These are phyloP conservation scores for Monopterus albus DNA, from an alignment of 2,113 vertebrate species.

Conservation along the genomic window DNA sequence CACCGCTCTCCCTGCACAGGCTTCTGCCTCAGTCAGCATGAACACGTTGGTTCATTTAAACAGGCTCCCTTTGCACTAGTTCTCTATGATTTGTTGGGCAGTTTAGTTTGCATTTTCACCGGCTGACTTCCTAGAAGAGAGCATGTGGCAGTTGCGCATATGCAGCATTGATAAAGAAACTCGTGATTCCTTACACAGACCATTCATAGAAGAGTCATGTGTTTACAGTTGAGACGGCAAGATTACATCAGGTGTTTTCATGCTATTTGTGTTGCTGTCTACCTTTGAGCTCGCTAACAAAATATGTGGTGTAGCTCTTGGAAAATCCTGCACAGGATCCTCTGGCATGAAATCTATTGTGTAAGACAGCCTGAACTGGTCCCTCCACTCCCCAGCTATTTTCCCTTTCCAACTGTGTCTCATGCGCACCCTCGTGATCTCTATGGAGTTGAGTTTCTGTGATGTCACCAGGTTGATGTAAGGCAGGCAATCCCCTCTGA, in stretches of 20 bases:
- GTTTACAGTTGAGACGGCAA: too few species aligned
- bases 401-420: slow-evolving; percentile 36
- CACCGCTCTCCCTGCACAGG: slow-evolving; percentile 55
- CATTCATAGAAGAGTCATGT: background rate
- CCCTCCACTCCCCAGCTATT: background rate
- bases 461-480: slow-evolving; percentile 65
- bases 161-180: background rate
- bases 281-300: background rate
- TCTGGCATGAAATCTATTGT: slow-evolving; percentile 37
- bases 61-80: slow-evolving; percentile 60
- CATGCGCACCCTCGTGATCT: slow-evolving; percentile 36
- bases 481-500: slow-evolving; percentile 62
- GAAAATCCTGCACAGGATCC: slow-evolving; percentile 5
- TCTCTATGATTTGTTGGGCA: slow-evolving; percentile 33
- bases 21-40: slow-evolving; percentile 77
- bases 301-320: slow-evolving; percentile 3
- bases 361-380: slow-evolving; percentile 37
- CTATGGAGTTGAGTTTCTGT: slow-evolving; percentile 36
- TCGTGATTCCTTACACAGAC: too few species aligned
- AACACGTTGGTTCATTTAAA: slow-evolving; percentile 72
- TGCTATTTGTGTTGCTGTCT: background rate
- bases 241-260: background rate
- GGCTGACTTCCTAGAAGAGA: slow-evolving; percentile 30
- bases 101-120: slow-evolving; percentile 28
- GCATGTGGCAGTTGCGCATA: background rate